Base-by-base conservation (phyloP, 2,888 invertebrate genomes). In the Ophioninae sp. region DNA sequence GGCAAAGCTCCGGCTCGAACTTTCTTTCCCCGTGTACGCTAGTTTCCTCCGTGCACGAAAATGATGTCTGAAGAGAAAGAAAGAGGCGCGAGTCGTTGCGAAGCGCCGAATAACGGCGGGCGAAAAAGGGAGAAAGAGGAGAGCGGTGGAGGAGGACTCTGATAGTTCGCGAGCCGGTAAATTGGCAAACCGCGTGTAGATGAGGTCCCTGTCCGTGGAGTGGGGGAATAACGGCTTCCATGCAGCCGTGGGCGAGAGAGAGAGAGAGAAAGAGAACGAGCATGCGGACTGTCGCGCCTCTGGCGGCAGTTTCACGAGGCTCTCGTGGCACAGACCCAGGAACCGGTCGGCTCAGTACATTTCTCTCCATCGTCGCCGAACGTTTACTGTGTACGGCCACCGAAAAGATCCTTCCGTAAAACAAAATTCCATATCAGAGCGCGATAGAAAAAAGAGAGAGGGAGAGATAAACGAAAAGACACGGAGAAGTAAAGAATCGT, bases 261-360 rank as follows among this genome's bases (percentile, higher is more conserved):
- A 72, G 20, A 65, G 73, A 23, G 61, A 37, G 51, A 9, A n/a
- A 37, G 22, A 41, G 41, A 30, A 41, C 3, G 10, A 20, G 8
- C 22, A 59, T n/a, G 7, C 30, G 63, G 30, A 64, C 13, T 23
- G 41, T 65, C 39, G 82, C 71, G 79, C 75, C 77, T 58, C 79
- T 72, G 5, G 39, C 79, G 79, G 65, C 9, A 30, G 59, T 65
- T 20, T 73, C 39, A 37, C 58, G 61, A 73, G 67, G 75, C 74
- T 88, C 87, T 85, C 86, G 85, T 86, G 83, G 86, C 82, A 76
- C 85, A 86, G 85, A 88, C 61, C 67, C 86, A 84, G 85, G 85
- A 87, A 87, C 89, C 87, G 85, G 86, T 86, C 87, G 86, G 72
- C 22, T 87, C 90, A 88, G 89, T 90, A 79, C 86, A 86, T 86